phyloP scores from a whole-genome alignment of 64 coral and sea anemone species.

The Anthopleura sola region DNA sequence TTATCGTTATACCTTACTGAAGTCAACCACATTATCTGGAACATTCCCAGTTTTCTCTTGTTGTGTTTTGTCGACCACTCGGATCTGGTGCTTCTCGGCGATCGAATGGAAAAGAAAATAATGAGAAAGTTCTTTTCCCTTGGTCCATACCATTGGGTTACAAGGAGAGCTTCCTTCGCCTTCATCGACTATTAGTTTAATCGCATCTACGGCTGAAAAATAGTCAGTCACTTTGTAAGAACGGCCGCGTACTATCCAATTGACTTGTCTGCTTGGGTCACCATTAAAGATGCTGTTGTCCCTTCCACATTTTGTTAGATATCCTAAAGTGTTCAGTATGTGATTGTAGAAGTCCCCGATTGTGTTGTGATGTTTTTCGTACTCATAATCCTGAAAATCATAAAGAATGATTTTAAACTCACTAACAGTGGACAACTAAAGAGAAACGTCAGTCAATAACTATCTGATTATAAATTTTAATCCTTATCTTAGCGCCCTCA shows the following conservation, averaged over 20 bases:
- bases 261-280: slow-evolving; percentile 41
- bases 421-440: too few species aligned
- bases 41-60: background rate
- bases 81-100: slow-evolving; percentile 49
- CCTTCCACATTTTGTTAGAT: slow-evolving; percentile 64
- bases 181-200: slow-evolving; percentile 56
- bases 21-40: background rate
- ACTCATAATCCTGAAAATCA: background rate
- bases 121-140: slow-evolving; percentile 48
- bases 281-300: slow-evolving; percentile 76
- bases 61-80: background rate
- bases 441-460: too few species aligned
- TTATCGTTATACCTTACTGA: background rate
- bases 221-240: slow-evolving; percentile 50
- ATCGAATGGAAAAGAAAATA: slow-evolving; percentile 76
- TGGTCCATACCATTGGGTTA: slow-evolving; percentile 54
- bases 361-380: slow-evolving; percentile 59
- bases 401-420: too few species aligned
- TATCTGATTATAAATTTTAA: too few species aligned
- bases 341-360: slow-evolving; percentile 64
- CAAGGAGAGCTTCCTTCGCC: slow-evolving; percentile 78
- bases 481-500: too few species aligned
- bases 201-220: slow-evolving; percentile 48
- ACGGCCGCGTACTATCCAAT: slow-evolving; percentile 51
- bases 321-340: slow-evolving; percentile 64